These are phyloP conservation scores for Palythoa grandis DNA, from an alignment of 92 coral and sea anemone species.

Conservation along the genomic window DNA sequence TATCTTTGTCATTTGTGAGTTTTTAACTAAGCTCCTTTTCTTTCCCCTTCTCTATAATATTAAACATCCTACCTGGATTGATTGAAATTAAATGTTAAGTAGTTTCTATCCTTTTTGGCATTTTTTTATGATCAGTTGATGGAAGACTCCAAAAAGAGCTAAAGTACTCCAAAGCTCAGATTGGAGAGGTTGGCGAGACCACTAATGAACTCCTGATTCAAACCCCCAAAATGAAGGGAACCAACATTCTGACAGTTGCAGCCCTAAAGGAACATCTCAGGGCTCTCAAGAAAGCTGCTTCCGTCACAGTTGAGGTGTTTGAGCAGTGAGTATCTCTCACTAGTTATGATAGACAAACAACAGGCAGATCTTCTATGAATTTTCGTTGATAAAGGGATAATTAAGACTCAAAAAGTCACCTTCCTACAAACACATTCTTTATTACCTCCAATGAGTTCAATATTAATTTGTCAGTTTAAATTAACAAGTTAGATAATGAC, in stretches of 20 bases:
- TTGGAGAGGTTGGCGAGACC: conserved; percentile 71
- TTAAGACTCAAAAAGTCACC: too few species aligned
- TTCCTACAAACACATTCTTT: too few species aligned
- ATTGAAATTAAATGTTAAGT: neutral
- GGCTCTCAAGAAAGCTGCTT: conserved; percentile 68
- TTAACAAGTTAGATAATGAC: too few species aligned
- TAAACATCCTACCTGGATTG: too few species aligned
- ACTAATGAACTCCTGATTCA: conserved; percentile 86
- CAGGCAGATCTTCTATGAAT: too few species aligned
- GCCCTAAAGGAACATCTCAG: conserved; percentile 79
- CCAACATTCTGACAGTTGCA: conserved; percentile 72
- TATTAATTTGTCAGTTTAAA: too few species aligned
- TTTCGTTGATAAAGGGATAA: too few species aligned
- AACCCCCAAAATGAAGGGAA: conserved; percentile 85
- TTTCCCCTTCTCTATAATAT: too few species aligned
- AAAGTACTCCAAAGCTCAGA: conserved; percentile 68
- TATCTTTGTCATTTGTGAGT: too few species aligned
- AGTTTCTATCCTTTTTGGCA: neutral
- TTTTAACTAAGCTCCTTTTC: too few species aligned
- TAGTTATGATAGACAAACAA: too few species aligned
- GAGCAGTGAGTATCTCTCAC: conserved; percentile 49
- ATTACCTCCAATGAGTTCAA: too few species aligned
- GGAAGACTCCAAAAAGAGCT: conserved; percentile 88
- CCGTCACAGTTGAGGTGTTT: conserved; percentile 68
- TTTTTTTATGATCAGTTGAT: conserved; percentile 61